Evolutionary conservation across 2,888 invertebrate species (phyloP).

Genomic region (Phragmatobia fuliginosa): DNA sequence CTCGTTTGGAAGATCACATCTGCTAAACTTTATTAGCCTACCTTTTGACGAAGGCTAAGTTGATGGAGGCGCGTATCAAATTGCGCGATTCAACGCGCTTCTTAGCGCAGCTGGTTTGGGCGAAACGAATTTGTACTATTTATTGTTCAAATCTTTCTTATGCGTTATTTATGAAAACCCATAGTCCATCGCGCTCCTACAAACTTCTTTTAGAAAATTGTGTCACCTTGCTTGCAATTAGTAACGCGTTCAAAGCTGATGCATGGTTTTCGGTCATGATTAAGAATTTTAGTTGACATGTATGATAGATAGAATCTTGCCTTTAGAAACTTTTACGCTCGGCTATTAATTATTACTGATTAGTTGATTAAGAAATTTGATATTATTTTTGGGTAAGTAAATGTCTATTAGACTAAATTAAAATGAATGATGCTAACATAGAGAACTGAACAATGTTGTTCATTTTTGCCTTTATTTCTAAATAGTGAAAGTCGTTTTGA

Average conservation of each 20-base stretch:
- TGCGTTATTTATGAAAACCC: constrained; percentile 83
- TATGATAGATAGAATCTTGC: constrained; percentile 54
- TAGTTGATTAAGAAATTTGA: background rate
- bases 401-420: background rate
- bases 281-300: constrained; percentile 45
- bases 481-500: background rate
- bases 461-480: background rate
- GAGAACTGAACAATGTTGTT: background rate
- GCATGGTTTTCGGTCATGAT: constrained; percentile 61
- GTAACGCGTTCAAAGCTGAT: constrained; percentile 75
- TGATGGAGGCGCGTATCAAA: constrained; percentile 86
- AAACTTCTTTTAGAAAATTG: constrained; percentile 69
- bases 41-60: constrained; percentile 81
- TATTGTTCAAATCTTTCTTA: constrained; percentile 82
- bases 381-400: too few relatives aligned
- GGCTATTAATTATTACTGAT: background rate
- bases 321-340: constrained; percentile 22
- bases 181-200: constrained; percentile 67
- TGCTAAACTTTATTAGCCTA: constrained; percentile 83
- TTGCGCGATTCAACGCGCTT: constrained; percentile 80
- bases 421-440: constrained; percentile 11
- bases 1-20: constrained; percentile 86
- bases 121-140: constrained; percentile 82
- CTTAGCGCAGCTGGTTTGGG: constrained; percentile 84
- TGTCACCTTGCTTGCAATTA: constrained; percentile 84